Evolutionary conservation across 2,113 vertebrate species (phyloP), one percentile per base, ranked within the genome.

Genomic region (Varanus salvator): DNA sequence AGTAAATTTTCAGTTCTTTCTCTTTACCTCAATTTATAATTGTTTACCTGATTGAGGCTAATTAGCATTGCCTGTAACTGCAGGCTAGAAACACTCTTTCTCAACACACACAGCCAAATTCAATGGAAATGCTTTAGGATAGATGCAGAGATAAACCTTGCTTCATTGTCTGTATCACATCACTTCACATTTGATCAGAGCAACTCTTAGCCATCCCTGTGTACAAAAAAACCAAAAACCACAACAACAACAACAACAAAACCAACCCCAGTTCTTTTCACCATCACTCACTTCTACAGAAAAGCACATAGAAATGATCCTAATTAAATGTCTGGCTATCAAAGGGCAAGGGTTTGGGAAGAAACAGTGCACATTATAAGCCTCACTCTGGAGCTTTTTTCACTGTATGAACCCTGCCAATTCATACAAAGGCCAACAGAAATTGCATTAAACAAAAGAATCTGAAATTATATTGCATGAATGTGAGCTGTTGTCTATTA

Each of bases 371-470:
- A 81, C 75, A 76, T 44, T 21, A 77, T 38, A 77, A 34, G 64
- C 3, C 27, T 8, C 34, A 11, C 12, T 48, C 34, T 0, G 0
- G 80, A 76, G 31, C 25, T 9, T 50, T 44, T 71, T 57, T 85
- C n/a, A 86, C 11, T 14, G 64, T 12, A 25, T 86, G 72, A 75
- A 60, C 27, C 72, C 54, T 86, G 54, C 48, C 74, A 57, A 76
- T 7, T 27, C 11, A 0, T 52, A 0, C 0, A 34, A 21, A 75
- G 72, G 60, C 34, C 60, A 64, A 54, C 2, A 8, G 48, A 89
- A 23, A 11, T 15, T 15, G n/a, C 21, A 87, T 0, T 82, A 57
- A 25, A 80, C 0, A 0, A 38, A 27, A 0, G 0, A 4, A 68
- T 34, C 64, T 29, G 5, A 0, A 48, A 34, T n/a, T 44, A 11